Base-by-base conservation (phyloP, 2,888 invertebrate species). In the Caenorhabditis sp. region DNA sequence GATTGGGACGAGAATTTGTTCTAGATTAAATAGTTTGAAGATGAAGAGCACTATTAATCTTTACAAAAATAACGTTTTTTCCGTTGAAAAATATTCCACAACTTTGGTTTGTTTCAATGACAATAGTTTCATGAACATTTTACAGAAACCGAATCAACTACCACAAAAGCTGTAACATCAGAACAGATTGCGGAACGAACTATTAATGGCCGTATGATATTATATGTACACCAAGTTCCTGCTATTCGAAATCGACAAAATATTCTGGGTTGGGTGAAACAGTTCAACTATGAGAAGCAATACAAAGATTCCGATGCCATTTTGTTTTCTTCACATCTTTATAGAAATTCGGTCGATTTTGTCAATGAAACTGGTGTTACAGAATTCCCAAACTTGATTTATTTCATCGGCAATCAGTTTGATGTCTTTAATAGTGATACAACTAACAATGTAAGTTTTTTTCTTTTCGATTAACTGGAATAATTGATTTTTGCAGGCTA, bases 171-270 rank as follows among this genome's bases (percentile, higher is more conserved):
- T 24, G 69, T 43, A 5, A 10, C 43, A 43, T 43, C 63, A 26
- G 27, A 65, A 1, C 60, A 75, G 27, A 72, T 79, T 27, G 73
- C 76, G 50, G 73, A 77, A 51, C 50, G 76, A 21, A 73, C 69
- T 55, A 76, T 72, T 43, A 62, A 51, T 24, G 79, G 79, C 4
- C 53, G 77, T 23, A 63, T 79, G 62, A 69, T 79, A 36, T 66
- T 79, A 10, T 50, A 54, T 77, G 1, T 79, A 73, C 53, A 65
- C 59, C 3, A 68, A 69, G 55, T 66, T 66, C 12, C 68, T 26
- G 69, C 69, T 23, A 69, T 66, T 24, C 74, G 63, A 36, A 60
- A 66, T 58, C 60, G 66, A 24, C 66, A 74, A 49, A 53, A 69
- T 69, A 63, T 74, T 31, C 66, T 69, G 0, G 14, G 60, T 5